phyloP scores from a whole-genome alignment of 2,888 invertebrate species.

The Parelbella ahira region DNA sequence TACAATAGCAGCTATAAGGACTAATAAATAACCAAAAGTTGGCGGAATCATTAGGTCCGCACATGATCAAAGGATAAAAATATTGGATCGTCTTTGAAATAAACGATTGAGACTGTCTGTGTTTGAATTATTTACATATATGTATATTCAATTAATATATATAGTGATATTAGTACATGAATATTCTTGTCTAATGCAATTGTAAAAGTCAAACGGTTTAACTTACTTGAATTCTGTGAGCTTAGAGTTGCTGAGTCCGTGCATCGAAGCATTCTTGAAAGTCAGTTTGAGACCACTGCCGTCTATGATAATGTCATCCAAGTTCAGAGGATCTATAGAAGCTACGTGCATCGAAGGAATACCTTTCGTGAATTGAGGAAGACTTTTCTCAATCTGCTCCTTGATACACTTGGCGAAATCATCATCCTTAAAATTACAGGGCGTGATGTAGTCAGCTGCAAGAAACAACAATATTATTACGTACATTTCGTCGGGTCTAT shows the following conservation, averaged over 20 bases:
- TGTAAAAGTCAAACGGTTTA: too few relatives aligned
- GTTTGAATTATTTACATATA: too few relatives aligned
- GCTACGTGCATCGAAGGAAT: conserved; percentile 58
- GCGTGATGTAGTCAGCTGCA: conserved; percentile 62
- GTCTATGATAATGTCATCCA: conserved; percentile 59
- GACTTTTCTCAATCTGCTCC: conserved; percentile 47
- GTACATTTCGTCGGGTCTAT: too few relatives aligned
- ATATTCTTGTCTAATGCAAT: too few relatives aligned
- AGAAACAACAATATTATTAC: conserved; percentile 29
- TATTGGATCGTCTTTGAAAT: too few relatives aligned
- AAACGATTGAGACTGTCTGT: too few relatives aligned
- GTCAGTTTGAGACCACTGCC: conserved; percentile 58
- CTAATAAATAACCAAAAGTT: too few relatives aligned
- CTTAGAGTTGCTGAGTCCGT: conserved; percentile 50
- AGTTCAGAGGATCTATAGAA: conserved; percentile 56
- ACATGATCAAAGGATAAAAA: too few relatives aligned
- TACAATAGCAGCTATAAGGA: too few relatives aligned
- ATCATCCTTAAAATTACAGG: conserved; percentile 45
- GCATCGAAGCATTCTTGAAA: conserved; percentile 52
- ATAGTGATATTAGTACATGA: too few relatives aligned
- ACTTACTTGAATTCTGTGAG: conserved; percentile 59
- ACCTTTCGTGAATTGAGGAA: conserved; percentile 60
- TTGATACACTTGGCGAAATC: conserved; percentile 50
- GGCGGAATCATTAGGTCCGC: too few relatives aligned
- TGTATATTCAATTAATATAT: too few relatives aligned